These are phyloP conservation scores for Halcyon badia DNA, from an alignment of 2,797 vertebrate species.

Conservation along the genomic window DNA sequence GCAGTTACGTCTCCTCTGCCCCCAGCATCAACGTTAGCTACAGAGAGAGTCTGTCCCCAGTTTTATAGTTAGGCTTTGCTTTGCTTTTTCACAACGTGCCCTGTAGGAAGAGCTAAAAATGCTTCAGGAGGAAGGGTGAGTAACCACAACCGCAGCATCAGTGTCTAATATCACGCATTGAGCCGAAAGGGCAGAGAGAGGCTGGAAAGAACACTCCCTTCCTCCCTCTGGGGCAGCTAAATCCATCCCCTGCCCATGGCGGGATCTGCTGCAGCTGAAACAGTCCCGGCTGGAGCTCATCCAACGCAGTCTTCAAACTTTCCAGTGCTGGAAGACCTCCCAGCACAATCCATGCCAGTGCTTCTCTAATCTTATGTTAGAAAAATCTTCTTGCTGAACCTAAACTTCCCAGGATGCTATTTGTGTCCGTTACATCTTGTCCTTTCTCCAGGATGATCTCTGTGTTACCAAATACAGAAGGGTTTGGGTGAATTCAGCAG, in stretches of 20 bases:
- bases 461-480: background rate
- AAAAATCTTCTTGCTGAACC: background rate
- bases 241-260: constrained; percentile 18
- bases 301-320: constrained; percentile 33
- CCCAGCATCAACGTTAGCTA: background rate
- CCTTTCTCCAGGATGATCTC: background rate
- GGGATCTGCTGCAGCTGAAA: constrained; percentile 43
- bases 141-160: background rate
- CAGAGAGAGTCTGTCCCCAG: background rate
- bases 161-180: background rate
- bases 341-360: background rate
- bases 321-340: constrained; percentile 30
- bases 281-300: constrained; percentile 10
- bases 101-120: background rate
- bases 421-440: background rate
- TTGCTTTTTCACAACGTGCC: background rate
- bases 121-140: background rate
- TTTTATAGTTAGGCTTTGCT: background rate
- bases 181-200: background rate
- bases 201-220: constrained; percentile 45
- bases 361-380: background rate
- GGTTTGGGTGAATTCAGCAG: background rate
- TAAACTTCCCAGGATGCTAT: background rate
- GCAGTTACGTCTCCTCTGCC: background rate
- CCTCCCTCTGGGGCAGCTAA: constrained; percentile 23